Evolutionary conservation across 37 sponge, comb jelly and placozoan species (phyloP), one percentile per base, ranked within the genome.

Genomic region (Bolinopsis microptera): DNA sequence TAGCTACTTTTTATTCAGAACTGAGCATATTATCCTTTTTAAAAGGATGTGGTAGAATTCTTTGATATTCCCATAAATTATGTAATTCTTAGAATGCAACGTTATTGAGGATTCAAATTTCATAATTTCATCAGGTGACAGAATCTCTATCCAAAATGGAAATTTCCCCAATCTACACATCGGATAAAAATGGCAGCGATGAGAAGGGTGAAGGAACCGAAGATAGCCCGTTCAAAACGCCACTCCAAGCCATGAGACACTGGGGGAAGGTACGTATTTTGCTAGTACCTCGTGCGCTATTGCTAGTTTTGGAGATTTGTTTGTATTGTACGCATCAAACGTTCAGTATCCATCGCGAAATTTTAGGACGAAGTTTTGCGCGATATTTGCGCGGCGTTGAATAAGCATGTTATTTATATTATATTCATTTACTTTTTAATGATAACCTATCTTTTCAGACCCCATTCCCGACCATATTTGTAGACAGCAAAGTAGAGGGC

Each of bases 131-230:
- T 48, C 61, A 48, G 61, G 13, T 48, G 5, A 48, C 61, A 48
- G 61, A 48, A 70, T 70, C 28, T n/a, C 74, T 26, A 2, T 70
- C 74, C 2, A 22, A 70, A n/a, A 70, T 32, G 27, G 80, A 77
- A 1, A 77, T 16, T 32, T 9, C 80, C 23, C 94, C 95, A 22
- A 40, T 97, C 36, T 99, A 99, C 75, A 95, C 95, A 33, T 99
- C 99, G 38, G 96, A 95, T 48, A 94, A 93, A 39, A 69, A 39
- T 67, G 99, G 99, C 23, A 94, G 92, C 75, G 99, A 99, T 92
- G 95, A 95, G 68, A 93, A 69, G 30, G 99, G 99, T 1, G 83
- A 40, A 80, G 99, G 99, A 0, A 94, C 96, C 69, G 94, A 95
- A 39, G 93, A 69, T 0, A 93, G 93, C 3, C 99, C 99, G 21